Percentiles rank a stretch among this genome's conserved stretches.
Evolutionary conservation across 2,888 invertebrate genomes (phyloP).

Genomic region (Lepidochrysops patricia): DNA sequence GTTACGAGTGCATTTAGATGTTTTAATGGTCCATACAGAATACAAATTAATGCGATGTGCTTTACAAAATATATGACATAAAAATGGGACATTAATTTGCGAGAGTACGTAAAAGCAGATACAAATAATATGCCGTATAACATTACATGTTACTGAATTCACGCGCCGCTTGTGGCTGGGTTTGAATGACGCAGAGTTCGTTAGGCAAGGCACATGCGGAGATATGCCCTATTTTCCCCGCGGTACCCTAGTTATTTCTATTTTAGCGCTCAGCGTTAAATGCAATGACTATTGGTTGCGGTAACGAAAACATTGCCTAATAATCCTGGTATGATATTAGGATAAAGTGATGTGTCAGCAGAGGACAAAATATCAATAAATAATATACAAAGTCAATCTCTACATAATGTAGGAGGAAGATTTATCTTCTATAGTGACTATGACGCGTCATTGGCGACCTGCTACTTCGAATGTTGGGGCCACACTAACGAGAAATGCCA

Average conservation of each 20-base stretch:
- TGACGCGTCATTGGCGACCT: too few species aligned
- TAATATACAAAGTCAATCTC: too few species aligned
- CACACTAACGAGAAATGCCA: too few species aligned
- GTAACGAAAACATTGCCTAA: not conserved
- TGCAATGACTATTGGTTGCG: not conserved
- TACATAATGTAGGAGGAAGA: too few species aligned
- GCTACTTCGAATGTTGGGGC: too few species aligned
- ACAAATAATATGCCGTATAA: constrained; percentile 6
- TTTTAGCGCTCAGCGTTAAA: constrained; percentile 5
- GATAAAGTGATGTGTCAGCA: too few species aligned
- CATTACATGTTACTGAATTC: constrained; percentile 20
- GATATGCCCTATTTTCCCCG: constrained; percentile 13
- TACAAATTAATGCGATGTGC: too few species aligned
- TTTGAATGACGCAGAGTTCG: constrained; percentile 15
- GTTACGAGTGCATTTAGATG: too few species aligned
- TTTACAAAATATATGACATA: not conserved
- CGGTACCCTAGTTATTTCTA: constrained; percentile 10
- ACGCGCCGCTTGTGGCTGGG: constrained; percentile 21
- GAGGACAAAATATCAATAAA: too few species aligned
- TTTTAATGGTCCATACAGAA: too few species aligned
- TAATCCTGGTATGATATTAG: not conserved
- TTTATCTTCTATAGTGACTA: too few species aligned
- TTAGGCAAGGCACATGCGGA: constrained; percentile 13
- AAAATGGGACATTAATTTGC: not conserved
- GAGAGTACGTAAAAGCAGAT: not conserved